These are phyloP conservation scores for Chinchilla lanigera DNA, from an alignment of 2,113 vertebrate species.

Conservation along the genomic window DNA sequence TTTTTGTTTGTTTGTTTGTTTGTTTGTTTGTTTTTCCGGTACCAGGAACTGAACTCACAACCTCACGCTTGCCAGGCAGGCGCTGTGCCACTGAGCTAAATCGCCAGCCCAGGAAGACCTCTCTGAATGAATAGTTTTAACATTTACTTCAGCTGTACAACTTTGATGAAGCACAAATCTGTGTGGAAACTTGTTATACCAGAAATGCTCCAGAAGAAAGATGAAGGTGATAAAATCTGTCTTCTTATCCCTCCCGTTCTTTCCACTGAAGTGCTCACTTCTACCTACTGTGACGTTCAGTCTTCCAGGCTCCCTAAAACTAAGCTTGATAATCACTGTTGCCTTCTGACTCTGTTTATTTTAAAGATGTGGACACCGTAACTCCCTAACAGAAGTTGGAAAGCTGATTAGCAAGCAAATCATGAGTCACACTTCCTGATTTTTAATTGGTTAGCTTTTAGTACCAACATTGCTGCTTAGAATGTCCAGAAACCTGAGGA, in stretches of 20 bases:
- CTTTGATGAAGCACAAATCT: background rate
- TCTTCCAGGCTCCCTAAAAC: background rate
- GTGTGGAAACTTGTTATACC: background rate
- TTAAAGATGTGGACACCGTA: background rate
- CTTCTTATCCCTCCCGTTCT: background rate
- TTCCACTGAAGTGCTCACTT: too few relatives aligned
- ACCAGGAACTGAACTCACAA: too few relatives aligned
- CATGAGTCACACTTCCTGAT: background rate
- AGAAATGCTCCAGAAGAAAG: background rate
- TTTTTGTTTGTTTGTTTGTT: too few relatives aligned
- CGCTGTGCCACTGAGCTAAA: too few relatives aligned
- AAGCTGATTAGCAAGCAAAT: background rate
- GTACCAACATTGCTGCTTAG: background rate
- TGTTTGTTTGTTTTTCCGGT: too few relatives aligned
- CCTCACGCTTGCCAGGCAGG: too few relatives aligned
- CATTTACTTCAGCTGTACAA: background rate
- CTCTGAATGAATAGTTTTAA: background rate
- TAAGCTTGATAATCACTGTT: background rate
- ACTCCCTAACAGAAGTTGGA: background rate
- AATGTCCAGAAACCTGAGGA: background rate
- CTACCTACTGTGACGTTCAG: background rate
- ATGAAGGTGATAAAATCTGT: background rate
- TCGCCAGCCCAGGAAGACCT: too few relatives aligned
- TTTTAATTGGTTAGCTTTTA: background rate
- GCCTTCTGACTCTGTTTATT: background rate